Evolutionary conservation across 2,113 vertebrate genomes (phyloP).

Genomic region (Choloepus hoffmanni): DNA sequence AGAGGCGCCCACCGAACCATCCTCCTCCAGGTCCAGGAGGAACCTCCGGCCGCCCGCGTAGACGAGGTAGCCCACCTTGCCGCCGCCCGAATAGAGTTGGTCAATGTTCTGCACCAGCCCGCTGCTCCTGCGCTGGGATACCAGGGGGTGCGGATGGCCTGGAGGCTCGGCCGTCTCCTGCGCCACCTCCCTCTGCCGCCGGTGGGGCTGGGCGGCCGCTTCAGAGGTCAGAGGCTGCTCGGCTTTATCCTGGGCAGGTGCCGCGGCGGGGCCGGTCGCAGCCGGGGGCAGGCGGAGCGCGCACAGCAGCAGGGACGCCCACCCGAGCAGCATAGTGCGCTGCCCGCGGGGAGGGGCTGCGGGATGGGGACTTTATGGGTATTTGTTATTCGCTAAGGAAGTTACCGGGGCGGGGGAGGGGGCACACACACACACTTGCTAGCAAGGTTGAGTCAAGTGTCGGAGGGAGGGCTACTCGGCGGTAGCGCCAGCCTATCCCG

Average conservation of each 20-base stretch:
- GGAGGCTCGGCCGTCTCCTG: conserved; percentile 52
- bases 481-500: conserved; percentile 72
- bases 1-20: conserved; percentile 86
- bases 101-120: conserved; percentile 92
- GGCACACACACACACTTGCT: conserved; percentile 48
- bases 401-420: conserved; percentile 62
- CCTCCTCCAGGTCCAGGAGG: conserved; percentile 94
- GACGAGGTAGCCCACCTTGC: conserved; percentile 93
- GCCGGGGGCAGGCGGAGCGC: conserved; percentile 74
- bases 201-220: conserved; percentile 74
- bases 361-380: conserved; percentile 44
- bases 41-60: conserved; percentile 92
- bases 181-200: conserved; percentile 55
- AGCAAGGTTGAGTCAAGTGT: conserved; percentile 80
- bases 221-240: conserved; percentile 73
- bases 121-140: conserved; percentile 81
- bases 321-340: conserved; percentile 84
- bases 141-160: conserved; percentile 51
- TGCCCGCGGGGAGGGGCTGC: conserved; percentile 70
- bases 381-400: conserved; percentile 68
- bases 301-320: conserved; percentile 82
- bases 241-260: conserved; percentile 86
- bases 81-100: conserved; percentile 93
- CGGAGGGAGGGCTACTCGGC: conserved; percentile 61
- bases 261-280: conserved; percentile 50